These are phyloP conservation scores for Ophion costatus DNA, from an alignment of 2,888 invertebrate species.

Conservation along the genomic window DNA sequence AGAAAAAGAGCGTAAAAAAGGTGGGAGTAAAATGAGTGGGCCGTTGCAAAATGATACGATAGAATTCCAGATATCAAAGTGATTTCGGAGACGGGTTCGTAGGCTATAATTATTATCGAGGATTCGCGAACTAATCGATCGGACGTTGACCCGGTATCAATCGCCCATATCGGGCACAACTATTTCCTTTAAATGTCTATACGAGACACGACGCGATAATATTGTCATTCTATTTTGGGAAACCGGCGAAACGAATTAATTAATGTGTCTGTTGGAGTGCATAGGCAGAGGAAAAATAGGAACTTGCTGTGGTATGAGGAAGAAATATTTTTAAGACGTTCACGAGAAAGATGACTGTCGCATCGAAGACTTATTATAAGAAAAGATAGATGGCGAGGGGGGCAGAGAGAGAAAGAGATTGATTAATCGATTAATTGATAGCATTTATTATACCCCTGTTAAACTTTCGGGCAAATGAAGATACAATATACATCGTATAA, in stretches of 20 bases:
- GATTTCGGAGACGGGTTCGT: conserved; percentile 34
- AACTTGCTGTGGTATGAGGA: background rate
- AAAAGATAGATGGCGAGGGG: background rate
- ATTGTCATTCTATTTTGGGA: background rate
- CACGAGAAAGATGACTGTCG: background rate
- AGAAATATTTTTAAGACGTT: background rate
- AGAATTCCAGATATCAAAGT: conserved; percentile 40
- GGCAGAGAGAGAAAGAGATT: too few species aligned
- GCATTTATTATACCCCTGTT: too few species aligned
- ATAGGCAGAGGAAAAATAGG: background rate
- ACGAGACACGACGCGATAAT: background rate
- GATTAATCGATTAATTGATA: too few species aligned
- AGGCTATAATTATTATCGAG: conserved; percentile 21
- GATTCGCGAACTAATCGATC: conserved; percentile 44
- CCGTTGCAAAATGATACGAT: conserved; percentile 28
- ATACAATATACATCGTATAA: too few species aligned
- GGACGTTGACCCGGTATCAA: conserved; percentile 35
- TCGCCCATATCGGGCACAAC: conserved; percentile 27
- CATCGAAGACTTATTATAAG: background rate
- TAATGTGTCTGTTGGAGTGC: background rate
- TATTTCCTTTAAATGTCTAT: conserved; percentile 17
- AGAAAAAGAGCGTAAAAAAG: background rate
- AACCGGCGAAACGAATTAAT: background rate
- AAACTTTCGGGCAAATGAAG: too few species aligned
- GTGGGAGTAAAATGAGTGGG: conserved; percentile 28